Conservation (phyloP, 2,113 vertebrate species). For the Charina bottae region DNA sequence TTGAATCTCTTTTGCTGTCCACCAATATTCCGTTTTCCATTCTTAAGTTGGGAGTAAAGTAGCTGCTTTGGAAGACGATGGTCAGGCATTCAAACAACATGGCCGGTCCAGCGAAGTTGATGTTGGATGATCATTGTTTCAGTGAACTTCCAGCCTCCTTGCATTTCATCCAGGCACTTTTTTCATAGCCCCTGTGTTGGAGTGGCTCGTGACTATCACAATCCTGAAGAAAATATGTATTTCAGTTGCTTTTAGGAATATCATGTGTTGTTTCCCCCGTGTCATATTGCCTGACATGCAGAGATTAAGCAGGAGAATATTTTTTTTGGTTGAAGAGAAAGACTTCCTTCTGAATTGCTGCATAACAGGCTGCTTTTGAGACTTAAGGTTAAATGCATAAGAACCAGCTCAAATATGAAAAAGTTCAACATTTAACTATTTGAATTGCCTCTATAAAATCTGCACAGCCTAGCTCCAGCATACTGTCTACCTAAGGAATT, state of each 20-base stretch:
- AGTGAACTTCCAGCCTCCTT: background rate
- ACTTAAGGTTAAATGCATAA: background rate
- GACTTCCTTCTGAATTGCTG: background rate
- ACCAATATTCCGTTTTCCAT: too few species aligned
- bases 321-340: slow-evolving; percentile 2
- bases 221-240: background rate
- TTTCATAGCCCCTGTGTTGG: background rate
- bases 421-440: background rate
- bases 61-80: too few species aligned
- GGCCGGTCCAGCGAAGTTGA: too few species aligned
- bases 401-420: background rate
- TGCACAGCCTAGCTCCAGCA: background rate
- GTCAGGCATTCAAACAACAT: too few species aligned
- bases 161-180: background rate
- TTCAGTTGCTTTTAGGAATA: background rate
- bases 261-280: background rate
- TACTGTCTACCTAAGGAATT: background rate
- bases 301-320: background rate
- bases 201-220: background rate
- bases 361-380: background rate
- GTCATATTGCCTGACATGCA: background rate
- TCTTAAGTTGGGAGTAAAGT: too few species aligned
- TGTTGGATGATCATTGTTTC: too few species aligned
- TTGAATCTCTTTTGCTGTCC: too few species aligned
- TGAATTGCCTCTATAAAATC: background rate